These are phyloP conservation scores for Physella acuta DNA, from an alignment of 1,140 invertebrate species.

Conservation along the genomic window DNA sequence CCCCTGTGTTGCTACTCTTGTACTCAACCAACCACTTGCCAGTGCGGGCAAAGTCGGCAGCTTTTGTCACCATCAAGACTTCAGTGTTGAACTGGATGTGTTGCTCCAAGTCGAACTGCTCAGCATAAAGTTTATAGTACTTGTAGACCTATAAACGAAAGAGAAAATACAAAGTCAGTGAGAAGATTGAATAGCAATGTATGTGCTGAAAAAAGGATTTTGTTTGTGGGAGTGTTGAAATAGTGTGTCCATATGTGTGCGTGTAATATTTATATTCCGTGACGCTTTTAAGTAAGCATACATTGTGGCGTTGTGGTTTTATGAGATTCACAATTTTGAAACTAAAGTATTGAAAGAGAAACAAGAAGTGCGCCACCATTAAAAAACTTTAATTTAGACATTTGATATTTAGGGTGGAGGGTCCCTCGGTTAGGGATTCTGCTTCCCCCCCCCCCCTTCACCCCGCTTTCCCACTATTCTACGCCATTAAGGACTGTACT, in stretches of 20 bases:
- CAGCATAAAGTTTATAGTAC: constrained; percentile 51
- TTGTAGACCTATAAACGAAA: constrained; percentile 36
- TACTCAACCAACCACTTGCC: constrained; percentile 48
- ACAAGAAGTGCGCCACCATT: background rate
- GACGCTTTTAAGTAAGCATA: background rate
- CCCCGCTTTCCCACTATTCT: background rate
- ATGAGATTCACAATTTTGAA: background rate
- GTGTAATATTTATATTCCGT: background rate
- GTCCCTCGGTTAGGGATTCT: background rate
- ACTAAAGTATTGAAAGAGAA: background rate
- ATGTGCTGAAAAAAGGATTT: background rate
- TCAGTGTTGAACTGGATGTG: constrained; percentile 43
- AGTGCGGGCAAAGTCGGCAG: constrained; percentile 40
- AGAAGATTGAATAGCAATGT: background rate
- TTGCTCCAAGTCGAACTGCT: constrained; percentile 39
- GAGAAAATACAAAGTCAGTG: background rate
- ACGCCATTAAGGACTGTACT: background rate
- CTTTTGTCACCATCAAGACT: constrained; percentile 38
- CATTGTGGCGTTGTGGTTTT: background rate
- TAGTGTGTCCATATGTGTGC: background rate
- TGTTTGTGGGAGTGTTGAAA: background rate
- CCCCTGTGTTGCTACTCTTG: constrained; percentile 33
- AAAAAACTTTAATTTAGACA: background rate
- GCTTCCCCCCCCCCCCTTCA: background rate
- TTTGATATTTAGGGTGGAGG: background rate